A percentile compares a stretch with the other conserved stretches of the same genome.
Evolutionary conservation across 2,797 vertebrate genomes (phyloP).

Genomic region (Denticeps clupeoides): DNA sequence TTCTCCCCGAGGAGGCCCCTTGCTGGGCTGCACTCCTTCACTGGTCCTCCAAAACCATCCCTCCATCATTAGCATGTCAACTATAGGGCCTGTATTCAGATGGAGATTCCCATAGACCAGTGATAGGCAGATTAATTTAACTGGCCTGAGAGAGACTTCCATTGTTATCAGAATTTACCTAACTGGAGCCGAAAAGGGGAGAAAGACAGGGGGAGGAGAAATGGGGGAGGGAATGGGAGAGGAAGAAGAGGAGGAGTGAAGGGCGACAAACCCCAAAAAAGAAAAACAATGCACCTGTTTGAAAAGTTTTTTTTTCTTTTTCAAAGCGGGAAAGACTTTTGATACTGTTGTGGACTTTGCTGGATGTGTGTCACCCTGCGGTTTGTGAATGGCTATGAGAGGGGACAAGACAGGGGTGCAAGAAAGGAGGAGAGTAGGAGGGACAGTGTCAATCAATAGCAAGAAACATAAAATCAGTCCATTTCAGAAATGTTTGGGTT

Average conservation of each 20-base stretch:
- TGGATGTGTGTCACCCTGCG: neutral
- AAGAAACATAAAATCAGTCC: too few species aligned
- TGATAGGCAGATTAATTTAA: constrained; percentile 37
- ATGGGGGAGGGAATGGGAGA: neutral
- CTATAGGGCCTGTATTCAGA: constrained; percentile 33
- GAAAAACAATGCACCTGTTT: constrained; percentile 4
- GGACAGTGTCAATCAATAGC: neutral
- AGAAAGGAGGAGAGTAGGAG: neutral
- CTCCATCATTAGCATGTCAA: constrained; percentile 38
- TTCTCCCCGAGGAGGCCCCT: constrained; percentile 21
- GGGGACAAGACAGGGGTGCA: too few species aligned
- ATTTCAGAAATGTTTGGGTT: constrained; percentile 1
- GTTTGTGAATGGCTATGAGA: neutral
- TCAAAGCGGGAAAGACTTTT: neutral
- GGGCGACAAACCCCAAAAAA: neutral
- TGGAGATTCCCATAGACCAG: constrained; percentile 29
- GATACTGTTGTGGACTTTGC: neutral
- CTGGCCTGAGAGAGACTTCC: constrained; percentile 4
- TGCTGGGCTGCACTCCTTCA: constrained; percentile 17
- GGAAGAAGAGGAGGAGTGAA: neutral
- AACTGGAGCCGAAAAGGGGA: neutral
- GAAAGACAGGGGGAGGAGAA: neutral
- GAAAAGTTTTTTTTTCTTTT: neutral
- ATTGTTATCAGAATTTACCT: neutral
- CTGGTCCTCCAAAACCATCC: constrained; percentile 30